Percentiles rank a stretch among this genome's conserved stretches.
Conservation (phyloP, 1,140 invertebrate species). For the Hycleus cichorii region DNA sequence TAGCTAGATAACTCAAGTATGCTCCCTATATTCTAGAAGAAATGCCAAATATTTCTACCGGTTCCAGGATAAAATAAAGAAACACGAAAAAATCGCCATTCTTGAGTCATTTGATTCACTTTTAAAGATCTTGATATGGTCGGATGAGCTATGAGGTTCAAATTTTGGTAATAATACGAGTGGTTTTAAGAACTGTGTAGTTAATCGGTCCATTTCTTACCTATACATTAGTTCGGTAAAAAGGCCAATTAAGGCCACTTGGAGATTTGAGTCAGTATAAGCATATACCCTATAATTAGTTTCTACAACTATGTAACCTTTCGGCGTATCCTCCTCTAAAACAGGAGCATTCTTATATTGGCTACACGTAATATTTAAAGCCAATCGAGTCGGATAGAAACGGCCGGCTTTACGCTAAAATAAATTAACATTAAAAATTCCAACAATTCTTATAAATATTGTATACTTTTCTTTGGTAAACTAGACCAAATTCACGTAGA, state of each 20-base stretch:
- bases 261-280: conserved; percentile 89
- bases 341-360: conserved; percentile 46
- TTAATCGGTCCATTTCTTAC: conserved; percentile 38
- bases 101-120: too few species aligned
- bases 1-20: neutral
- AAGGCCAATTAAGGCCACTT: conserved; percentile 84
- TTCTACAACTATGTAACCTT: conserved; percentile 90
- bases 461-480: conserved; percentile 86
- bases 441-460: neutral
- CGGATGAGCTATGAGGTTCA: too few species aligned
- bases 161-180: too few species aligned
- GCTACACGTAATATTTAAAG: conserved; percentile 78
- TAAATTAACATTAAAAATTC: conserved; percentile 1
- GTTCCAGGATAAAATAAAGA: too few species aligned
- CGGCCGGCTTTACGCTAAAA: conserved; percentile 74
- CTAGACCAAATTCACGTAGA: conserved; percentile 91
- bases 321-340: conserved; percentile 44
- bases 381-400: conserved; percentile 92
- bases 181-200: too few species aligned
- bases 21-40: too few species aligned
- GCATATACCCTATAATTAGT: conserved; percentile 97
- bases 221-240: conserved; percentile 90
- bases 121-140: too few species aligned
- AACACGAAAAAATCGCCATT: too few species aligned
- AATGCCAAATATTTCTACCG: too few species aligned